A percentile compares a stretch with the other conserved stretches of the same genome.
Evolutionary conservation across 1,140 invertebrate genomes (phyloP).

Genomic region (Yoshiicerus persimilis): DNA sequence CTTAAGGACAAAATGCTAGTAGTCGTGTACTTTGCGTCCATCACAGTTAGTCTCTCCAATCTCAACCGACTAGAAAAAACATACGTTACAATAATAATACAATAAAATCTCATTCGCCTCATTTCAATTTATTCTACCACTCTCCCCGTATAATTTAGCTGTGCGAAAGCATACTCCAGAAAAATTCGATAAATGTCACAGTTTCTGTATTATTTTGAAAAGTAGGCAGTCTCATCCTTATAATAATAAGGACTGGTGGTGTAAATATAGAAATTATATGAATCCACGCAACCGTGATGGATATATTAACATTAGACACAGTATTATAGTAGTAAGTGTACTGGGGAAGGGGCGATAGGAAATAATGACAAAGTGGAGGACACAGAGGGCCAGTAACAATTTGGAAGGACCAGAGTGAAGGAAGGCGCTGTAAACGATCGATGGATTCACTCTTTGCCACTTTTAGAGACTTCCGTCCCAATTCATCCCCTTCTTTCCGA

Average conservation of each 20-base stretch:
- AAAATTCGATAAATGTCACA: no score
- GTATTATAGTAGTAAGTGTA: no score
- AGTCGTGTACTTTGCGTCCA: neutral
- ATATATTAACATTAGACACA: no score
- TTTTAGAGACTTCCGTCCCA: constrained; percentile 18
- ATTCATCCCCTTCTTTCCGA: constrained; percentile 15
- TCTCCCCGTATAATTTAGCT: neutral
- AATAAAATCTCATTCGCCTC: neutral
- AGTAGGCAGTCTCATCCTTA: no score
- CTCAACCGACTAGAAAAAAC: neutral
- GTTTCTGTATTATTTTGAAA: no score
- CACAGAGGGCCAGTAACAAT: neutral
- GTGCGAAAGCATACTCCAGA: neutral
- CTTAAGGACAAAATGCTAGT: neutral
- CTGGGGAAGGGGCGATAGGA: neutral
- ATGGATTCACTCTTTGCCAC: neutral
- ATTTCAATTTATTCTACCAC: neutral
- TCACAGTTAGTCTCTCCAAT: neutral
- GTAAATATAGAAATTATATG: neutral
- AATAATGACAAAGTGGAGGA: neutral
- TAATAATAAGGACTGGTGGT: neutral
- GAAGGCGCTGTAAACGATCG: neutral
- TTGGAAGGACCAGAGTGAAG: neutral
- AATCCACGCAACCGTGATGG: no score
- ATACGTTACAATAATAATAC: neutral